phyloP scores from a whole-genome alignment of 2,797 vertebrate genomes.

The Oceanodroma leucorhoa region DNA sequence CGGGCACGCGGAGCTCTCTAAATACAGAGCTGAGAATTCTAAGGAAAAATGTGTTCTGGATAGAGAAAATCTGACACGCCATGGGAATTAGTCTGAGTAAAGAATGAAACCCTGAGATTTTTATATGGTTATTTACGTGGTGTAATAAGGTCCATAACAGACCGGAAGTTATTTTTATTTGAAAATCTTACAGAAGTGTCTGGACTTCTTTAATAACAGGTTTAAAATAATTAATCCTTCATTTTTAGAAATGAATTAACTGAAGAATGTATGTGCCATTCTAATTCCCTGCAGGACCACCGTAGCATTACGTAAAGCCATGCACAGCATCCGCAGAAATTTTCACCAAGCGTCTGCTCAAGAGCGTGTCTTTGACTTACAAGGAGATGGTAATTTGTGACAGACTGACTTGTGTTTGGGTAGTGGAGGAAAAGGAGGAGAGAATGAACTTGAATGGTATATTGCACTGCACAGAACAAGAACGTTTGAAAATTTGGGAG shows the following conservation, averaged over 20 bases:
- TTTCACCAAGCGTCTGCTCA: neutral
- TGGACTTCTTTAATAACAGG: neutral
- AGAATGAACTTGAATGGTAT: neutral
- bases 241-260: neutral
- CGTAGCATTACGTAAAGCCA: neutral
- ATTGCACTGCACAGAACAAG: neutral
- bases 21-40: neutral
- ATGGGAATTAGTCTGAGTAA: neutral
- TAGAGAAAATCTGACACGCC: neutral
- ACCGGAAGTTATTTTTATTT: neutral
- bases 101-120: neutral
- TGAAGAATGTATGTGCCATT: neutral
- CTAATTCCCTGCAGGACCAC: neutral
- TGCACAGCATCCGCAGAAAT: neutral
- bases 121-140: neutral
- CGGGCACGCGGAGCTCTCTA: fast-evolving
- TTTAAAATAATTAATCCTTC: neutral
- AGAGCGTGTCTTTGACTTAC: neutral
- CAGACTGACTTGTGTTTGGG: neutral
- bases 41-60: neutral
- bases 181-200: neutral
- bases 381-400: neutral
- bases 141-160: neutral
- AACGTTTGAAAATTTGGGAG: neutral
- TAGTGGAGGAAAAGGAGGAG: neutral